A percentile compares a stretch with the other conserved stretches of the same genome.
Conservation (phyloP, 2,113 vertebrate genomes). For the Mellivora capensis region DNA sequence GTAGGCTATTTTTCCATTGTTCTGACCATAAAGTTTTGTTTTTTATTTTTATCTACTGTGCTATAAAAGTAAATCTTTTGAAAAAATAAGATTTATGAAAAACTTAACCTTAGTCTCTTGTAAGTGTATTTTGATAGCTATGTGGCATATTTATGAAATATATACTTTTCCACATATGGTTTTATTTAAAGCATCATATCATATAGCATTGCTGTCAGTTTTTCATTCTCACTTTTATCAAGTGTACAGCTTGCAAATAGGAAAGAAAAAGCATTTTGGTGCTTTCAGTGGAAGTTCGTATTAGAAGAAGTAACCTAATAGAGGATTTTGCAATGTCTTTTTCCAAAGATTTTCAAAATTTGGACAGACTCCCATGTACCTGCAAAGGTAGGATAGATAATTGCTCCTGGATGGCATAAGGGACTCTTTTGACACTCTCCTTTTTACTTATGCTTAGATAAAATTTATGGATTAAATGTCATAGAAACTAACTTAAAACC, state of each 20-base stretch:
- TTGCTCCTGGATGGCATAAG: background rate
- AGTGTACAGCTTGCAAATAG: background rate
- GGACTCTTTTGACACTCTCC: background rate
- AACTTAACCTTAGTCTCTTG: background rate
- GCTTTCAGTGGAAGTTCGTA: background rate
- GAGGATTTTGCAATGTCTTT: background rate
- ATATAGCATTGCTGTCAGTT: background rate
- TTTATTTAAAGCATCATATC: background rate
- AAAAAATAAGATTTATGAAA: background rate
- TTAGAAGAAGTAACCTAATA: background rate
- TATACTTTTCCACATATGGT: background rate
- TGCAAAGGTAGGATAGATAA: background rate
- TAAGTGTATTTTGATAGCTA: background rate
- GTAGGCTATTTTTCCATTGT: background rate
- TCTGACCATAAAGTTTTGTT: background rate
- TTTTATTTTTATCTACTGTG: background rate
- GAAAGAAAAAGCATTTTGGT: background rate
- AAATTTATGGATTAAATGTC: slow-evolving; percentile 45
- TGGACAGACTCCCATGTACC: background rate
- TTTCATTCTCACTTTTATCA: background rate
- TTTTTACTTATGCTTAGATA: slow-evolving; percentile 36
- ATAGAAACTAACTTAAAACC: slow-evolving; percentile 37
- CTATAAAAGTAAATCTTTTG: background rate
- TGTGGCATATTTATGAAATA: background rate
- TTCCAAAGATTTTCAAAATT: background rate